Base-by-base conservation (phyloP, 1,140 invertebrate genomes). In the Heterodera schachtii region DNA sequence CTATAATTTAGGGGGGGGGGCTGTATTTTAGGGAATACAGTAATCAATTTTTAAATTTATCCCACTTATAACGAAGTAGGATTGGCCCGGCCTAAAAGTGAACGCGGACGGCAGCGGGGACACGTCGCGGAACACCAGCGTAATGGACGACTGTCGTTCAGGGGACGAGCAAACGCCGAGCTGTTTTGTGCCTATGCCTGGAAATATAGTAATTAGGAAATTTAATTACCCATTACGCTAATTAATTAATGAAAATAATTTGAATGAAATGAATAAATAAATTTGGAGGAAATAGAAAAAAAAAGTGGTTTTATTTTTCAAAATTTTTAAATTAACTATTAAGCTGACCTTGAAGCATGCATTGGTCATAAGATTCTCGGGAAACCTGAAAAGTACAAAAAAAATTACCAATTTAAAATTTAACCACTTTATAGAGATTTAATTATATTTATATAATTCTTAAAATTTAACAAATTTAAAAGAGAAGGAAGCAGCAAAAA, bases 1-100 rank as follows among this genome's bases (percentile, higher is more conserved):
- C 31, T 31, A 31, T 31, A 31, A 31, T 31, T 31, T 31, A 31
- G 31, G 31, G 31, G 31, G 31, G 31, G 31, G 31, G 31, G 31
- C 31, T 31, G 31, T 31, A 31, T 31, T 31, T 31, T 31, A 31
- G 31, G 31, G 31, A 31, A 31, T 31, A 31, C 31, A 73, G 19
- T 75, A 47, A 9, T 3, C 19, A 13, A n/a, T 73, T 41, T 9
- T 13, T 82, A 71, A 16, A 41, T 60, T 75, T 3, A 74, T 75
- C 84, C 49, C 75, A 86, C 85, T 81, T 19, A 86, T 86, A 5
- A 86, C 79, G 79, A 82, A 87, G 73, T 86, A 86, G 13, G 64
- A 78, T 31, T 87, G 80, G 43, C 85, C 85, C 64, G 85, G 75
- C 11, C 81, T 21, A 60, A 87, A 86, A 21, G 84, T 78, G 19